A percentile compares a stretch with the other conserved stretches of the same genome.
These are phyloP conservation scores for Nysson spinosus DNA, from an alignment of 2,888 invertebrate species.

Conservation along the genomic window DNA sequence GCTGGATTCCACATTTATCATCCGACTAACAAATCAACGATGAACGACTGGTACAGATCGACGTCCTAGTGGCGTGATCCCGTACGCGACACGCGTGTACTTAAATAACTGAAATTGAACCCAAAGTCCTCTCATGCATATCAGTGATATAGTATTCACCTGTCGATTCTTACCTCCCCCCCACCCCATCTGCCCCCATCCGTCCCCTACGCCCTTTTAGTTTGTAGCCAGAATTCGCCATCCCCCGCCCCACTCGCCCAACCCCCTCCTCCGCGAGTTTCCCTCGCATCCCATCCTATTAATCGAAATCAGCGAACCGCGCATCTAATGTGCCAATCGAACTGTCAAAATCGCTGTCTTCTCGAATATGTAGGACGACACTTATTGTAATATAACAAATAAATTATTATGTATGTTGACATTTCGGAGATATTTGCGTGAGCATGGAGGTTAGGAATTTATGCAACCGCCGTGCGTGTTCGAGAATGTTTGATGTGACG, in stretches of 20 bases:
- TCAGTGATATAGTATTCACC: constrained; percentile 54
- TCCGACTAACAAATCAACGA: constrained; percentile 84
- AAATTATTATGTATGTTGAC: constrained; percentile 63
- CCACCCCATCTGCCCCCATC: constrained; percentile 5
- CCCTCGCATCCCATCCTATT: constrained; percentile 2
- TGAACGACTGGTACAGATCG: constrained; percentile 88
- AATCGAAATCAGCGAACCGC: constrained; percentile 31
- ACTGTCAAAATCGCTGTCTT: constrained; percentile 46
- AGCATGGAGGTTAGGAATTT: constrained; percentile 29
- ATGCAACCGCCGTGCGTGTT: constrained; percentile 46
- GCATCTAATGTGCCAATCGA: constrained; percentile 38
- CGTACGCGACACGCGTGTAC: constrained; percentile 68
- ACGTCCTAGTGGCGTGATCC: constrained; percentile 82
- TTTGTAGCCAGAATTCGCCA: background rate
- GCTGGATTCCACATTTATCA: constrained; percentile 94
- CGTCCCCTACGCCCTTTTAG: background rate
- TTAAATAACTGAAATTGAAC: constrained; percentile 69
- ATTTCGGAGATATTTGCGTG: constrained; percentile 52
- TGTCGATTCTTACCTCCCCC: constrained; percentile 31
- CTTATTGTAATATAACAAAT: constrained; percentile 62
- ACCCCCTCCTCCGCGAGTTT: background rate
- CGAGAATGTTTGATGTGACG: constrained; percentile 39
- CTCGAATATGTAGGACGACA: constrained; percentile 57
- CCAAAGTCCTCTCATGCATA: constrained; percentile 65
- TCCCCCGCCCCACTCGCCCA: background rate